phyloP scores from a whole-genome alignment of 2,888 invertebrate genomes.

The Keiferia lycopersicella region DNA sequence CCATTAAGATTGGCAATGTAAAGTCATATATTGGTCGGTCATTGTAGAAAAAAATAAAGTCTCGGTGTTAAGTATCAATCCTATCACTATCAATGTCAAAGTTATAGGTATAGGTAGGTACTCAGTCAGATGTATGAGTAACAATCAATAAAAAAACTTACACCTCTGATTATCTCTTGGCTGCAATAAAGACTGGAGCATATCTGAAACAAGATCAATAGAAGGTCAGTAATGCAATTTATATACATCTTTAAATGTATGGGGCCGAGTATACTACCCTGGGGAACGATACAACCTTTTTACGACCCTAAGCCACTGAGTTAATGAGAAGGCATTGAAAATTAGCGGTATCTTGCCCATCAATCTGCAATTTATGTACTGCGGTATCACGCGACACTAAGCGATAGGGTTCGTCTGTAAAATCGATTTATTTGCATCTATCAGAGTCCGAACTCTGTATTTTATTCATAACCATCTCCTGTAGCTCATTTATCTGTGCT shows the following conservation, averaged over 20 bases:
- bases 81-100: not conserved
- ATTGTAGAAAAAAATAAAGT: no score
- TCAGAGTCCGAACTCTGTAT: not conserved
- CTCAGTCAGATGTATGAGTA: not conserved
- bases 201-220: slow-evolving; percentile 66
- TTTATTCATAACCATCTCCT: no score
- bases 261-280: not conserved
- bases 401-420: slow-evolving; percentile 1
- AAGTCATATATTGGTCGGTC: no score
- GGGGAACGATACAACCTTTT: not conserved
- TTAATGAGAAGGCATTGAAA: slow-evolving; percentile 11
- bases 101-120: no score
- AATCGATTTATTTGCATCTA: slow-evolving; percentile 7
- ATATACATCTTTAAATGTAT: not conserved
- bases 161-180: slow-evolving; percentile 74
- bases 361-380: slow-evolving; percentile 8
- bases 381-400: not conserved
- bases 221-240: not conserved
- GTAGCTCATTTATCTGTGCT: not conserved
- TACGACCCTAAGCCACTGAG: not conserved
- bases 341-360: slow-evolving; percentile 4
- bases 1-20: no score
- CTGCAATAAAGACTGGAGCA: slow-evolving; percentile 76
- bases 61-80: no score
- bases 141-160: slow-evolving; percentile 46